phyloP scores from a whole-genome alignment of 2,113 vertebrate species.

The Ochotona curzoniae region DNA sequence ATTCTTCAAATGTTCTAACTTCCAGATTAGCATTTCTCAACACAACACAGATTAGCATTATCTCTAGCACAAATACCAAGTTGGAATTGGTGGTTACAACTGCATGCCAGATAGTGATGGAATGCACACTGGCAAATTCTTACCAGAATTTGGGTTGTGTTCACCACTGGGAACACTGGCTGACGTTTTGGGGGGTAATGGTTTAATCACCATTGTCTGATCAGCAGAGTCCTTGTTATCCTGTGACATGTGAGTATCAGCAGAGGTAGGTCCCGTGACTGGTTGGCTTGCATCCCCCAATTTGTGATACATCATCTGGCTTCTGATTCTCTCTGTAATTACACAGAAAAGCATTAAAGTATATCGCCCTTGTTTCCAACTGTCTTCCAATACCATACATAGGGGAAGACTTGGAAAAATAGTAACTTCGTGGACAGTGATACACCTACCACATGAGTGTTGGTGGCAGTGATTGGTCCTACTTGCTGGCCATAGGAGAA shows the following conservation, averaged over 20 bases:
- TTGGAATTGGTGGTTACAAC: not conserved
- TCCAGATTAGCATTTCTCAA: not conserved
- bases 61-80: not conserved
- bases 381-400: conserved; percentile 71
- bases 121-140: conserved; percentile 72
- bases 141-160: conserved; percentile 64
- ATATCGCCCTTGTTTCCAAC: conserved; percentile 75
- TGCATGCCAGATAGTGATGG: not conserved
- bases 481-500: not conserved
- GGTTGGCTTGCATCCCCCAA: conserved; percentile 62
- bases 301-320: conserved; percentile 39
- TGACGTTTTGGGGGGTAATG: not conserved
- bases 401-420: conserved; percentile 73
- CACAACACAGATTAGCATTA: too few species aligned
- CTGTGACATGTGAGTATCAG: conserved; percentile 66
- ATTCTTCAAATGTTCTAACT: not conserved
- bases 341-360: conserved; percentile 85
- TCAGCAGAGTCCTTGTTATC: conserved; percentile 25
- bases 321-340: conserved; percentile 78
- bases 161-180: conserved; percentile 43
- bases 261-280: conserved; percentile 43
- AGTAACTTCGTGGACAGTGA: conserved; percentile 20
- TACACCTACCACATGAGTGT: not conserved
- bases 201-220: conserved; percentile 61
- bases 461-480: not conserved